These are phyloP conservation scores for Felis catus DNA, from an alignment of 2,113 vertebrate genomes.

Conservation along the genomic window DNA sequence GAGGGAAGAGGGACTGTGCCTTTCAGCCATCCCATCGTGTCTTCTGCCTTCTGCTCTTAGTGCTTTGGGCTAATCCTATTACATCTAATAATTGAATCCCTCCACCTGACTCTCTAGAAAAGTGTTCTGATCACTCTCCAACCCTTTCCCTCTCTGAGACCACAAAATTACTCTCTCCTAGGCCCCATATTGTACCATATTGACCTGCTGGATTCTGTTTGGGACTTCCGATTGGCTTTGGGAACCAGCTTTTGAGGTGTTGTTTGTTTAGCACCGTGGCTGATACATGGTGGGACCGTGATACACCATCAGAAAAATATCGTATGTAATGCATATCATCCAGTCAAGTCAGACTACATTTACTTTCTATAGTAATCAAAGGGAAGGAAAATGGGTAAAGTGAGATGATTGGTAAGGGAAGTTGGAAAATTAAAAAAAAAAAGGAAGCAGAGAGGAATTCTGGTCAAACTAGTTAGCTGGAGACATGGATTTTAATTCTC, in stretches of 20 bases:
- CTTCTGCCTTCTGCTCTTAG: neutral
- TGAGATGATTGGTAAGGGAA: neutral
- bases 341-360: neutral
- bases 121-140: neutral
- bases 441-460: neutral
- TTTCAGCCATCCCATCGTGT: neutral
- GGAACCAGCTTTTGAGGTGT: neutral
- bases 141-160: neutral
- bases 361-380: neutral
- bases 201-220: neutral
- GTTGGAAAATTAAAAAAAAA: neutral
- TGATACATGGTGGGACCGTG: neutral
- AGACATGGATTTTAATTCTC: neutral
- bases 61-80: neutral
- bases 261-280: neutral
- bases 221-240: neutral
- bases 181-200: neutral
- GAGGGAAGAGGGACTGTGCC: neutral
- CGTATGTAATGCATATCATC: neutral
- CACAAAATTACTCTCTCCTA: neutral
- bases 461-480: neutral
- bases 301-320: neutral
- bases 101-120: neutral
- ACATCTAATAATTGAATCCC: neutral
- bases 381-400: neutral